Conservation (phyloP, 2,113 vertebrate species). For the Nothocercus nigrocapillus region DNA sequence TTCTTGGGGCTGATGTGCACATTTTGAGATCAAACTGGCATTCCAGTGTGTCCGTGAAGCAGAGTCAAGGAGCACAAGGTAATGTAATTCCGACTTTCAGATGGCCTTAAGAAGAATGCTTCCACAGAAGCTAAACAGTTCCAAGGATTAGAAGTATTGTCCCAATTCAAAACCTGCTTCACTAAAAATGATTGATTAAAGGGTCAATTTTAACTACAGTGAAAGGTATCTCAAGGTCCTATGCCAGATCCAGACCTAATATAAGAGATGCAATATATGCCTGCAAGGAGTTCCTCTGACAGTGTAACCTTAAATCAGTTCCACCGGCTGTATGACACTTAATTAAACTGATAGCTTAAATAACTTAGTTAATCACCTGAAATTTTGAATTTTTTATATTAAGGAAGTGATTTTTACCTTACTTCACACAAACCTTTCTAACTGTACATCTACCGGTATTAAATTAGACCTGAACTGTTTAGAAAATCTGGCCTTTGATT, state of each 20-base stretch:
- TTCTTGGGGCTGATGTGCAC: background rate
- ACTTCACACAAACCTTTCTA: background rate
- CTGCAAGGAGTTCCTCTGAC: background rate
- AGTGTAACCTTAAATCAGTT: background rate
- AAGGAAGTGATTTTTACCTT: conserved; percentile 8
- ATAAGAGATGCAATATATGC: background rate
- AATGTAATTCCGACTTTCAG: background rate
- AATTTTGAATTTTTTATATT: background rate
- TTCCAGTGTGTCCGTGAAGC: background rate
- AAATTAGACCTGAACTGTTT: conserved; percentile 10
- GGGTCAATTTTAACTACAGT: background rate
- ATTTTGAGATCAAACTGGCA: background rate
- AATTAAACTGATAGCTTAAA: background rate
- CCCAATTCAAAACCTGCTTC: background rate
- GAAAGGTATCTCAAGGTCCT: background rate
- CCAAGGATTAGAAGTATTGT: background rate
- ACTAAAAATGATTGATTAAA: background rate
- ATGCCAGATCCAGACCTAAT: rapidly evolving
- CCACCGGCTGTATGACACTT: background rate
- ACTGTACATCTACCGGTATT: conserved; percentile 14
- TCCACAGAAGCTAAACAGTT: background rate
- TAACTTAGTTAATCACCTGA: background rate
- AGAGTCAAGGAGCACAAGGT: background rate
- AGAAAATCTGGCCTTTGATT: conserved; percentile 21
- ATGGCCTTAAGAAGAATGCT: background rate